Percentiles rank a stretch among this genome's conserved stretches.
Conservation (phyloP, 2,888 invertebrate species). For the Seira ritae region DNA sequence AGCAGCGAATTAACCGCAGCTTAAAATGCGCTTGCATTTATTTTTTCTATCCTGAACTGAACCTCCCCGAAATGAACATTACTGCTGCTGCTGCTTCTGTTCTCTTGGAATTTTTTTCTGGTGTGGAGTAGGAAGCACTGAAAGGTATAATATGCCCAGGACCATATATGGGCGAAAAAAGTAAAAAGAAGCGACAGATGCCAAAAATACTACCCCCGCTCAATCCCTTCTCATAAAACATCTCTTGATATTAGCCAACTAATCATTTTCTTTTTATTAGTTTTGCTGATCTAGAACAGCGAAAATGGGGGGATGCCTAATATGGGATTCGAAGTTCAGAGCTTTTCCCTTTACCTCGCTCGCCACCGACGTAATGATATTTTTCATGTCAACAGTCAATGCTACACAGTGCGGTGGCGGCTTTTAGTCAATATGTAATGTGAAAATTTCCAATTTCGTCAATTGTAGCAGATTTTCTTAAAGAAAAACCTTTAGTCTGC, state of each 20-base stretch:
- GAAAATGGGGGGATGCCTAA: background rate
- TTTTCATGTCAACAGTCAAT: no score
- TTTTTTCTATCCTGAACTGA: no score
- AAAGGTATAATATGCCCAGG: conserved; percentile 4
- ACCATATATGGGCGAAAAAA: conserved; percentile 55
- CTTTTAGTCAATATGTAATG: no score
- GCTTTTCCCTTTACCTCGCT: background rate
- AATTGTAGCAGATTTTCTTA: no score
- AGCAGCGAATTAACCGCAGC: conserved; percentile 25
- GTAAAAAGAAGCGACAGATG: conserved; percentile 52
- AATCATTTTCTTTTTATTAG: conserved; percentile 57
- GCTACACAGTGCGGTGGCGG: no score
- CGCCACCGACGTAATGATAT: no score
- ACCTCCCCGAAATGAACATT: conserved; percentile 27
- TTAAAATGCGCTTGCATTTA: background rate
- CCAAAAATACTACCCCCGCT: conserved; percentile 61
- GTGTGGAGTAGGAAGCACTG: conserved; percentile 13
- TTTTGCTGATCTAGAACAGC: conserved; percentile 58
- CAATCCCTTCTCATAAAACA: conserved; percentile 31
- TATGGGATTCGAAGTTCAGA: background rate
- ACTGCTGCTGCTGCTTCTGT: conserved; percentile 17
- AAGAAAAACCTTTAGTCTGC: no score
- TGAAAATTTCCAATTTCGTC: no score
- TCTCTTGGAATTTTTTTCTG: background rate
- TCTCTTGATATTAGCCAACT: conserved; percentile 46